Base-by-base conservation (phyloP, 2,113 vertebrate genomes). In the Centrocercus urophasianus region DNA sequence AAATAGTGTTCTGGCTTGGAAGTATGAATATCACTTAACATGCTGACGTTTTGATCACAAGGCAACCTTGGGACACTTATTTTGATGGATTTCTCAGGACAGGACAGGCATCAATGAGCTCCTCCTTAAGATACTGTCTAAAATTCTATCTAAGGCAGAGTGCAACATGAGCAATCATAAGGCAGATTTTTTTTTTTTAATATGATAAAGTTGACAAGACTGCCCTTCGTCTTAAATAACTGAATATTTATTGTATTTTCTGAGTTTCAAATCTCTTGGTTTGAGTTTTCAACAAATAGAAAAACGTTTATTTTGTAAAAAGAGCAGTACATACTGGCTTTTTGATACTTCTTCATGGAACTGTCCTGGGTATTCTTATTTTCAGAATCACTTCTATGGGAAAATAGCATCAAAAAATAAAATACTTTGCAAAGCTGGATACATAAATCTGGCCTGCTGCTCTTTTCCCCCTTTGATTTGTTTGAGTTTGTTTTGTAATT, bases 401-500 rank as follows among this genome's bases (percentile, higher is more conserved):
- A 90, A 95, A 38, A 16, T 59, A 36, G 42, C 63, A 54, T 82
- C 43, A 93, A 61, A 74, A 92, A 92, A 90, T 36, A 89, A 85
- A 89, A 85, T 82, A 34, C 4, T 82, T 61, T 79, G 28, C 50
- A 84, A 76, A 84, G 38, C 40, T 66, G n/a, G 86, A 85, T 79
- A 89, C 75, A 70, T 54, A 89, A 91, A 73, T 45, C 93, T 96
- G 95, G 45, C 54, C 28, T 89, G 30, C 34, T 71, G 10, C 13
- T 84, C 32, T 70, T 86, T 25, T 85, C 82, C 84, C 43, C 75
- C 70, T 76, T 66, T 86, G 66, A 70, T 75, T 8, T 52, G 30
- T 67, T 94, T 84, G 48, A 63, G 52, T 93, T 84, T 83, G 27
- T 69, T 90, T 93, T 90, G 78, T 80, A 85, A 79, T 78, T 82